Evolutionary conservation across 2,888 invertebrate genomes (phyloP).

Genomic region (Chymomyza fuscimana): DNA sequence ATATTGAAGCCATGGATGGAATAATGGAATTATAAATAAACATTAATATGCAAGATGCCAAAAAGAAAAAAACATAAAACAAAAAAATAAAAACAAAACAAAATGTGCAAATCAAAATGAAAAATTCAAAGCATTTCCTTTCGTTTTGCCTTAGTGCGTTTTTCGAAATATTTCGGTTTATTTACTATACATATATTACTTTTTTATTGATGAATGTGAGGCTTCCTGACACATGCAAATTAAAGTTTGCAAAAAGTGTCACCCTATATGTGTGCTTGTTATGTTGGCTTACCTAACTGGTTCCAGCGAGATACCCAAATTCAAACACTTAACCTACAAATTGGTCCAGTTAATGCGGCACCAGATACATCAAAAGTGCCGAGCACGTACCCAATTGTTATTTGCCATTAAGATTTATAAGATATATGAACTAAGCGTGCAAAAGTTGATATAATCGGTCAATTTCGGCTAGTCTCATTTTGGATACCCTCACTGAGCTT

Average conservation of each 20-base stretch:
- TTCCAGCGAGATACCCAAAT: neutral
- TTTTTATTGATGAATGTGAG: conserved; percentile 28
- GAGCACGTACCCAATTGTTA: neutral
- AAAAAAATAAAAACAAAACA: conserved; percentile 22
- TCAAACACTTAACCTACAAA: conserved; percentile 5
- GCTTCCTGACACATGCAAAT: conserved; percentile 10
- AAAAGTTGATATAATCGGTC: neutral
- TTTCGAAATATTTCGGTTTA: conserved; percentile 21
- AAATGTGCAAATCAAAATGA: conserved; percentile 50
- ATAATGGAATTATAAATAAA: conserved; percentile 58
- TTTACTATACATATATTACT: conserved; percentile 42
- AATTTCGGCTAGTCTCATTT: too few species aligned
- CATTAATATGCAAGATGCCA: conserved; percentile 53
- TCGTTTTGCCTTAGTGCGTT: conserved; percentile 48
- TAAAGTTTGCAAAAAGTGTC: neutral
- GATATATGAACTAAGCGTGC: neutral
- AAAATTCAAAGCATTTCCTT: conserved; percentile 56
- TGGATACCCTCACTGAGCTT: neutral
- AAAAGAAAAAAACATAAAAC: conserved; percentile 25
- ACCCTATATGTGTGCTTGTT: neutral
- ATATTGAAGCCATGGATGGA: conserved; percentile 54
- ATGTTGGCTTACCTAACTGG: neutral
- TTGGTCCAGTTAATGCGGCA: neutral
- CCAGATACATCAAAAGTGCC: neutral
- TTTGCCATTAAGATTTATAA: conserved; percentile 2